phyloP scores from a whole-genome alignment of 2,797 vertebrate species.

The Masticophis lateralis region DNA sequence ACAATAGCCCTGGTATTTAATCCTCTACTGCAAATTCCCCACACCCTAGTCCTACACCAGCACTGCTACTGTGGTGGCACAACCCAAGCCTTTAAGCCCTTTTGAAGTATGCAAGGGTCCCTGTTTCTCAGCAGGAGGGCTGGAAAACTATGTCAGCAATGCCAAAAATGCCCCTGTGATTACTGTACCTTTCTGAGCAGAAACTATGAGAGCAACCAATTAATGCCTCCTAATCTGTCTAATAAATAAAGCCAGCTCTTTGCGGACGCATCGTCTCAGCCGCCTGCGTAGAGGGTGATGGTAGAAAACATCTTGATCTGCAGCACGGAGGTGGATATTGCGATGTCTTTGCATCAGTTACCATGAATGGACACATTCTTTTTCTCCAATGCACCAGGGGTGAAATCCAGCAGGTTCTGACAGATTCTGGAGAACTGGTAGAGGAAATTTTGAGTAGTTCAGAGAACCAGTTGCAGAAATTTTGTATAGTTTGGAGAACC shows the following conservation, averaged over 20 bases:
- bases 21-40: slow-evolving; percentile 71
- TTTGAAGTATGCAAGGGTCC: slow-evolving; percentile 73
- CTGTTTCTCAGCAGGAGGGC: slow-evolving; percentile 72
- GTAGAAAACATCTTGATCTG: slow-evolving; percentile 36
- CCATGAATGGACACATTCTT: not conserved
- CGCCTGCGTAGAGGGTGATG: slow-evolving; percentile 36
- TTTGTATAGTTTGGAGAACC: too few species aligned
- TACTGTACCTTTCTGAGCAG: slow-evolving; percentile 72
- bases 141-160: slow-evolving; percentile 71
- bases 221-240: slow-evolving; percentile 69
- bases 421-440: too few species aligned
- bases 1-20: slow-evolving; percentile 71
- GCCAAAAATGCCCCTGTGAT: slow-evolving; percentile 71
- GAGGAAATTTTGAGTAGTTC: too few species aligned
- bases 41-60: slow-evolving; percentile 61
- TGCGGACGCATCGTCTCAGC: slow-evolving; percentile 42
- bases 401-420: too few species aligned
- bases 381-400: too few species aligned
- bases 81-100: slow-evolving; percentile 69
- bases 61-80: slow-evolving; percentile 68
- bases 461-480: too few species aligned
- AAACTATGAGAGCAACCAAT: slow-evolving; percentile 67
- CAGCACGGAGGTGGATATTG: not conserved
- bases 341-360: not conserved
- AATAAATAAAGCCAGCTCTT: slow-evolving; percentile 68